These are phyloP conservation scores for Lynx canadensis DNA, from an alignment of 2,113 vertebrate genomes.

Conservation along the genomic window DNA sequence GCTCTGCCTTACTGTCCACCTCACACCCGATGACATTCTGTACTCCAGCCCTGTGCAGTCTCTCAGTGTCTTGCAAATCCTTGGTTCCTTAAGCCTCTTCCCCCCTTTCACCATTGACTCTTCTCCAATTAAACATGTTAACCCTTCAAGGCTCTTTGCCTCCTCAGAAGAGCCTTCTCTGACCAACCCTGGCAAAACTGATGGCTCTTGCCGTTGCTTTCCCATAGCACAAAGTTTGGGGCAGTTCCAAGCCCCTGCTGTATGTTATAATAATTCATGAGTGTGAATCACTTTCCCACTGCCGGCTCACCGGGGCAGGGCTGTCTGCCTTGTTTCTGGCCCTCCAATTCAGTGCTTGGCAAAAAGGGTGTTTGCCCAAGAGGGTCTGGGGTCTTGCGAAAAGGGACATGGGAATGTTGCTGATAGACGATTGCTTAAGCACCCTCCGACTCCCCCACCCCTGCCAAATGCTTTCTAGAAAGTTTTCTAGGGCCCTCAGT, in stretches of 20 bases:
- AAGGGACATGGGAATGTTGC: background rate
- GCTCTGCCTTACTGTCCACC: background rate
- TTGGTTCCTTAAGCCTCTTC: background rate
- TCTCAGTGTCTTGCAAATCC: background rate
- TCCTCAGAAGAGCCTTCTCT: background rate
- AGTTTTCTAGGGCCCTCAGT: background rate
- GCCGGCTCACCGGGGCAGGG: background rate
- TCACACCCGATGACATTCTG: background rate
- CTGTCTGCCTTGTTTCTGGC: background rate
- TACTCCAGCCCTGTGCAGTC: background rate
- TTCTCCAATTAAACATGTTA: background rate
- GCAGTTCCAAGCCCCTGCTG: background rate
- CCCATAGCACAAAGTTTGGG: background rate
- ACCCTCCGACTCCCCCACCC: background rate
- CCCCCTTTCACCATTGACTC: background rate
- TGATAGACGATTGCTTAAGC: background rate
- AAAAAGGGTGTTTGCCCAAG: background rate
- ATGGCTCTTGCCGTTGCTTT: background rate
- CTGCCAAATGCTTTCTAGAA: conserved; percentile 24
- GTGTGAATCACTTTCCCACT: background rate
- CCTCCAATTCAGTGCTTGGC: background rate
- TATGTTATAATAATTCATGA: background rate
- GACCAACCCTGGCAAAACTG: background rate
- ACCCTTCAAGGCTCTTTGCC: background rate
- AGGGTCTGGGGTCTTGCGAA: background rate